Percentiles rank a stretch among this genome's conserved stretches.
phyloP scores from a whole-genome alignment of 1,140 invertebrate genomes.

The Centruroides sculpturatus region DNA sequence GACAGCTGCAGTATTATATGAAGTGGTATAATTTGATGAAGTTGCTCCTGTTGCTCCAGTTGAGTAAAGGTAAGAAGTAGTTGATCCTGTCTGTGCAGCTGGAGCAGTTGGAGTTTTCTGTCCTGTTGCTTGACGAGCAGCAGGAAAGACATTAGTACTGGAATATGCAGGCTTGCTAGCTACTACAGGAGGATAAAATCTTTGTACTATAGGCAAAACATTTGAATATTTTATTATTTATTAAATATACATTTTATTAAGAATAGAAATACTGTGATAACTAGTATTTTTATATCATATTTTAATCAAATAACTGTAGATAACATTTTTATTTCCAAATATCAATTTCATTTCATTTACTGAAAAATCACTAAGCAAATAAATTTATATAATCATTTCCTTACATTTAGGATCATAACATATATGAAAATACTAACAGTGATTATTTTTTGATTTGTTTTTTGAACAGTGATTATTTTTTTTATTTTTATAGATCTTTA shows the following conservation, averaged over 20 bases:
- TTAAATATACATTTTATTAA: not conserved
- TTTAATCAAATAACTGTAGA: not conserved
- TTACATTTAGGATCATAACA: too few relatives aligned
- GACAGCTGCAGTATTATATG: slow-evolving; percentile 9
- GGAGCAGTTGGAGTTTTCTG: slow-evolving; percentile 1
- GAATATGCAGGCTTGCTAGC: slow-evolving; percentile 14
- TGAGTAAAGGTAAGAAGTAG: slow-evolving; percentile 11
- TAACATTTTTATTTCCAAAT: too few relatives aligned
- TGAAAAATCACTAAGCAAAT: too few relatives aligned
- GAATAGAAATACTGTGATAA: not conserved
- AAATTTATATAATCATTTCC: too few relatives aligned
- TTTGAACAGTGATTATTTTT: too few relatives aligned
- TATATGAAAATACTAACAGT: too few relatives aligned
- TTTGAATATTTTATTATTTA: not conserved
- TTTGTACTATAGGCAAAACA: not conserved
- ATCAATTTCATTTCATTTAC: too few relatives aligned
- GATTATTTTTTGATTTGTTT: too few relatives aligned
- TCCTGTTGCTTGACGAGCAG: not conserved
- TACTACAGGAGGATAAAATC: slow-evolving; percentile 3
- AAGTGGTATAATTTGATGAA: slow-evolving; percentile 6
- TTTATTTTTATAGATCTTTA: too few relatives aligned
- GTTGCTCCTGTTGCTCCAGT: slow-evolving; percentile 8
- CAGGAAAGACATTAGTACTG: slow-evolving; percentile 9
- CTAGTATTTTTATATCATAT: not conserved
- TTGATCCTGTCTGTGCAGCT: slow-evolving; percentile 7